Base-by-base conservation (phyloP, 2,113 vertebrate species). In the Mohoua ochrocephala region DNA sequence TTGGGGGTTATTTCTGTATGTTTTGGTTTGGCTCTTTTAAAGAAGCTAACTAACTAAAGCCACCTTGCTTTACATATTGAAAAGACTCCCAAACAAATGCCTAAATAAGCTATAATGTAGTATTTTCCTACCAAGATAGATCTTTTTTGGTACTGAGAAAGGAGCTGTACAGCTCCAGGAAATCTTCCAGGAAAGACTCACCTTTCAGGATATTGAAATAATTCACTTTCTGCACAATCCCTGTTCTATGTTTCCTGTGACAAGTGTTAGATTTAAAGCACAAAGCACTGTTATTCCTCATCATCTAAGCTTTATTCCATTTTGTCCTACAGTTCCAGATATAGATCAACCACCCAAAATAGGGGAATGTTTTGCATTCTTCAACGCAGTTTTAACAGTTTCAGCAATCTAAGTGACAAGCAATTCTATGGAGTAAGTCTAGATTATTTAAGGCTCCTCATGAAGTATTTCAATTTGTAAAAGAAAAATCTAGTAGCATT, bases 331-430 rank as follows among this genome's bases (percentile, higher is more conserved):
- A 54, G 6, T 27, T 42, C 50, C 42, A 73, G 16, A 47, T 31
- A 65, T 0, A 81, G 31, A 54, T 1, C 7, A 2, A 76, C 3
- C 18, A 86, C 2, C 6, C 18, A 63, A 79, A 68, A 31, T 0
- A 65, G 3, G 7, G 17, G 47, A 71, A 71, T 52, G 39, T 35
- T 82, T 56, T 68, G 8, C 27, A 49, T 20, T 78, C 15, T 67
- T 67, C 59, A 82, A 90, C 4, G 47, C 3, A 42, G 19, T 53
- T 42, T 15, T 41, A 65, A 41, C 50, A 47, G 17, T 79, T 93
- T 82, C 54, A 20, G 88, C 10, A 65, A 65, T 41, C 31, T 57
- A 68, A 74, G 7, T 1, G 1, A 71, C 37, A 68, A 78, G 31
- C 13, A 89, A 70, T 37, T 70, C 28, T 13, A 6, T 10, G 16